These are phyloP conservation scores for Melanotaenia pygmaea DNA, from an alignment of 2,797 vertebrate genomes.

Conservation along the genomic window DNA sequence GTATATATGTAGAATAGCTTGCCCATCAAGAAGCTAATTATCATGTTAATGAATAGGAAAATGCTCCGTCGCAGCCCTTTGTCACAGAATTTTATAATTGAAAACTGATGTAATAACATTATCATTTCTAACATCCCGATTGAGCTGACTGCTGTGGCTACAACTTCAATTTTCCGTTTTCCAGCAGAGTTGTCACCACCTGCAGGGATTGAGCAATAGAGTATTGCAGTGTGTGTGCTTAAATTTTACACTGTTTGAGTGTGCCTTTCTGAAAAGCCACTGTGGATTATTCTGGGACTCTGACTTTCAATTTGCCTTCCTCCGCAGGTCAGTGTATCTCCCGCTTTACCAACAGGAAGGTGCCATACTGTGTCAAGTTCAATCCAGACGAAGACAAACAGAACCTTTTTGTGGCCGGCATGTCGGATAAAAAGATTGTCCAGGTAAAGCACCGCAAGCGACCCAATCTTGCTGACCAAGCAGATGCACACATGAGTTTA, in stretches of 20 bases:
- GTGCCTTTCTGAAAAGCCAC: slow-evolving; percentile 24
- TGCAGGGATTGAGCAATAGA: slow-evolving; percentile 12
- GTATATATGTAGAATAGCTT: no score
- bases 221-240: slow-evolving; percentile 14
- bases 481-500: slow-evolving; percentile 31
- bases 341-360: slow-evolving; percentile 96
- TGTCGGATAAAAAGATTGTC: slow-evolving; percentile 99
- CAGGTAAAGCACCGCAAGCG: slow-evolving; percentile 82
- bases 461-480: slow-evolving; percentile 24
- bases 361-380: slow-evolving; percentile 98
- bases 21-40: no score
- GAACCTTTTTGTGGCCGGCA: slow-evolving; percentile 95
- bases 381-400: slow-evolving; percentile 99
- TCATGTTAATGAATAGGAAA: no score
- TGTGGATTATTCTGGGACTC: slow-evolving; percentile 44
- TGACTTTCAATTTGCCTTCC: slow-evolving; percentile 45
- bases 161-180: slow-evolving; percentile 4
- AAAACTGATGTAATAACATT: no score
- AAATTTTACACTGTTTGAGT: slow-evolving; percentile 27
- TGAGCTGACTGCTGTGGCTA: no score
- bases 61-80: no score
- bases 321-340: slow-evolving; percentile 93
- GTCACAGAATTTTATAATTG: no score
- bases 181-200: slow-evolving; percentile 18
- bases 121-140: no score